Conservation (phyloP, 2,797 vertebrate species). For the Gymnoscopelus microlampas region DNA sequence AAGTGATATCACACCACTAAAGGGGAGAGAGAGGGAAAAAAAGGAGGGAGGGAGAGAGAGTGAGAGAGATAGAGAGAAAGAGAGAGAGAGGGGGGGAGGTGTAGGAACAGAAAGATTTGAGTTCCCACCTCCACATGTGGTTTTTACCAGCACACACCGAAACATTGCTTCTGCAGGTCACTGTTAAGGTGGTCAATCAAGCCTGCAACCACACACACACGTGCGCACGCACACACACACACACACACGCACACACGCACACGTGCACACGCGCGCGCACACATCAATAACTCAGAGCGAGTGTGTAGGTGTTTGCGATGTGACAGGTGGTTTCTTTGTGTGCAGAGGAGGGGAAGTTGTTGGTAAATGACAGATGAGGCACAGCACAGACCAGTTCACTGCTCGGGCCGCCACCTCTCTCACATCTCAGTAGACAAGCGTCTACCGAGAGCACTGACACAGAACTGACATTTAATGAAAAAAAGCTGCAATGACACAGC, state of each 20-base stretch:
- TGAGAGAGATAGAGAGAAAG: slow-evolving; percentile 17
- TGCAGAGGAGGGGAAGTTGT: slow-evolving; percentile 29
- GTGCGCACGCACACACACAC: neutral
- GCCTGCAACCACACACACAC: neutral
- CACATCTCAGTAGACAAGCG: slow-evolving; percentile 48
- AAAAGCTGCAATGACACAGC: too few relatives aligned
- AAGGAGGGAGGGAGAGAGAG: neutral
- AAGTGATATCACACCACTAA: slow-evolving; percentile 76
- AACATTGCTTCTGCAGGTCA: slow-evolving; percentile 55
- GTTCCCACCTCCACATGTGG: slow-evolving; percentile 57
- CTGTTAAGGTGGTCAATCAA: slow-evolving; percentile 54
- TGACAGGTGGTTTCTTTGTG: slow-evolving; percentile 54
- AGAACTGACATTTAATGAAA: too few relatives aligned
- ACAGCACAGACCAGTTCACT: slow-evolving; percentile 31
- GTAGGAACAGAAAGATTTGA: slow-evolving; percentile 51
- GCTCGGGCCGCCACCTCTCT: slow-evolving; percentile 59
- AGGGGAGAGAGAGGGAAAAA: slow-evolving; percentile 33
- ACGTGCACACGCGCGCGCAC: neutral
- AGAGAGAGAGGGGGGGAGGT: slow-evolving; percentile 33
- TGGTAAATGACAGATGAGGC: neutral
- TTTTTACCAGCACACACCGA: slow-evolving; percentile 47
- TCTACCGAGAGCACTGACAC: slow-evolving; percentile 22
- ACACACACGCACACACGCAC: neutral
- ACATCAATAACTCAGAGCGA: neutral
- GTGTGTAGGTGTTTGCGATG: slow-evolving; percentile 33